A percentile compares a stretch with the other conserved stretches of the same genome.
phyloP scores from a whole-genome alignment of 2,113 vertebrate species.

The Puntigrus tetrazona region DNA sequence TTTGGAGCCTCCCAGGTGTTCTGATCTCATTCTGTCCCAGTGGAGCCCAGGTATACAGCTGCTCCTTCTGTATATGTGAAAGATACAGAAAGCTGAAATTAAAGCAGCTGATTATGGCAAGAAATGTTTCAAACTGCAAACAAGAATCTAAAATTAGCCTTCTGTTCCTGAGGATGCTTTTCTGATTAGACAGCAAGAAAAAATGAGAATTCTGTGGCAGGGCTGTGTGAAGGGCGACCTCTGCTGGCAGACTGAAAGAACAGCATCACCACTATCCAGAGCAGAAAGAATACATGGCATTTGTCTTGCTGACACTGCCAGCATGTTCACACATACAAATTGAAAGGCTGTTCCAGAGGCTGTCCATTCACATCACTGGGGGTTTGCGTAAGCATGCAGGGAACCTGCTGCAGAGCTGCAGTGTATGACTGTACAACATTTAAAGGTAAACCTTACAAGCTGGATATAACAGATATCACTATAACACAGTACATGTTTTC shows the following conservation, averaged over 20 bases:
- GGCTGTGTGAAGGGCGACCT: not conserved
- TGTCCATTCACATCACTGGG: not conserved
- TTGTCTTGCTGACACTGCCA: conserved; percentile 3
- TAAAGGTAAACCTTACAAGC: not conserved
- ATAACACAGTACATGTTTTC: not conserved
- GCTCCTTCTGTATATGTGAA: conserved; percentile 74
- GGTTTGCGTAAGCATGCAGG: conserved; percentile 8
- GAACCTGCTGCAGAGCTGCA: not conserved
- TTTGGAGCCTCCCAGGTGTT: conserved; percentile 74
- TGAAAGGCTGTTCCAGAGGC: not conserved
- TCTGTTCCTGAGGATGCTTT: not conserved
- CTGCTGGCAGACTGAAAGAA: conserved; percentile 24
- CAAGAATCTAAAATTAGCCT: conserved; percentile 8
- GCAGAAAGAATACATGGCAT: not conserved
- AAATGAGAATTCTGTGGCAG: not conserved
- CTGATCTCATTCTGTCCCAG: conserved; percentile 78
- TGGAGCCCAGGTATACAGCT: conserved; percentile 84
- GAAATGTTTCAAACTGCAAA: not conserved
- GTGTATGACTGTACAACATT: not conserved
- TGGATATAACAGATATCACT: not conserved
- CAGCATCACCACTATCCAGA: not conserved
- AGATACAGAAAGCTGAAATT: conserved; percentile 7
- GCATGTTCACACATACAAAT: not conserved
- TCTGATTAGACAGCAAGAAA: not conserved
- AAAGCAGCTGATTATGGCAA: conserved; percentile 3